Evolutionary conservation across 2,888 invertebrate species (phyloP), one percentile per base, ranked within the genome.

Genomic region (Caenorhabditis sp.): DNA sequence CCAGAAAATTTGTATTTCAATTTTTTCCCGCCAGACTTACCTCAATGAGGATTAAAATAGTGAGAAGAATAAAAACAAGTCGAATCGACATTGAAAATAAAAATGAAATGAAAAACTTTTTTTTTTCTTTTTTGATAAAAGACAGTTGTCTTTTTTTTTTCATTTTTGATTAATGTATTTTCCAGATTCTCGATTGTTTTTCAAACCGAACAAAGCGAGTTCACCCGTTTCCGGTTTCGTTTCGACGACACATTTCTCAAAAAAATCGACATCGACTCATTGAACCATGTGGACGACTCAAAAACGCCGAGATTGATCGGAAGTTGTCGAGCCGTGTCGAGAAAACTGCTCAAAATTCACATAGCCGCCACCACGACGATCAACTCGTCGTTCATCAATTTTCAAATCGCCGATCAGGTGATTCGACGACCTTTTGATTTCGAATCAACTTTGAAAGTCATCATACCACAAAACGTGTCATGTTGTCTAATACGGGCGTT

Each of bases 401-500:
- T 73, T 60, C 62, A 59, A 64, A 62, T 73, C 14, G 73, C 61
- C 31, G 73, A 73, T 23, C 73, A 73, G 54, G 49, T 62, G 0
- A 62, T 73, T 24, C 65, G 68, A 1, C 51, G 73, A 14, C 73
- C 73, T 8, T 62, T 58, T 50, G 65, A 65, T 17, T 43, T 43
- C 43, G 10, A 58, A 1, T 19, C 53, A 27, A 54, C 65, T 17
- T 21, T 55, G 1, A 31, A 54, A 31, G 27, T 67, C n/a, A 58
- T 68, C 21, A 59, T 68, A 0, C 73, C 73, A 2, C 73, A 73
- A 51, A 62, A 26, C 23, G 66, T 68, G 17, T 59, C 73, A 2
- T 73, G 73, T 23, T 73, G 73, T 31, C 43, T 73, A 21, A 73
- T 73, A n/a, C 65, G 73, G 19, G 68, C 64, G 4, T 65, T 73